Base-by-base conservation (phyloP, 2,113 vertebrate genomes). In the Tonatia bakeri region DNA sequence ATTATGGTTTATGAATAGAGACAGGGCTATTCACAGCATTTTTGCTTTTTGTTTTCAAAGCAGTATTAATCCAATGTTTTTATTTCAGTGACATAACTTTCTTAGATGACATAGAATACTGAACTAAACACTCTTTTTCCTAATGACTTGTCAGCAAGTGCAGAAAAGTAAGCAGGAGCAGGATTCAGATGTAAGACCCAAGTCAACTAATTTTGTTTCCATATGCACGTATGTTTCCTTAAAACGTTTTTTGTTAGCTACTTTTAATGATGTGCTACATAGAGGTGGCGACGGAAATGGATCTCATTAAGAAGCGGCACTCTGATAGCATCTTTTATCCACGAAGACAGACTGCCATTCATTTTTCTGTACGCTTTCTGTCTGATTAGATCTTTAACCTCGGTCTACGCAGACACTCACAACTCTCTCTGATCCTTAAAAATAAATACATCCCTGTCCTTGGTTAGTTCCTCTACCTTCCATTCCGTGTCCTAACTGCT, bases 61-160 rank as follows among this genome's bases (percentile, higher is more conserved):
- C 11, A 33, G 36, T 19, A 20, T 79, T 83, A 94, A 81, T 86
- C 61, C 88, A 91, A 91, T 17, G 16, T 22, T 88, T 87, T 80
- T 24, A 72, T 61, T 75, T 47, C 72, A 93, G 73, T 43, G 59
- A 28, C 20, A 80, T 19, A 40, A 77, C 24, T 33, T 47, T 94
- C 67, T 95, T 54, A 56, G 59, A 96, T 83, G 88, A 90, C 88
- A 96, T n/a, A 75, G 33, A 77, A 56, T 69, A 92, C 7, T 79
- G 64, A 95, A 83, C 11, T 1, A 61, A 90, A 91, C 15, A 64
- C 38, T 75, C 76, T 76, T 77, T 91, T 79, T 82, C 72, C 87
- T 95, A 92, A 95, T 56, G 67, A 92, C 86, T 95, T 95, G 95
- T 94, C 93, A 89, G 92, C 59, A 91, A 96, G 40, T 59, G 31